Base-by-base conservation (phyloP, 2,888 invertebrate species). In the Brachyptera risi region DNA sequence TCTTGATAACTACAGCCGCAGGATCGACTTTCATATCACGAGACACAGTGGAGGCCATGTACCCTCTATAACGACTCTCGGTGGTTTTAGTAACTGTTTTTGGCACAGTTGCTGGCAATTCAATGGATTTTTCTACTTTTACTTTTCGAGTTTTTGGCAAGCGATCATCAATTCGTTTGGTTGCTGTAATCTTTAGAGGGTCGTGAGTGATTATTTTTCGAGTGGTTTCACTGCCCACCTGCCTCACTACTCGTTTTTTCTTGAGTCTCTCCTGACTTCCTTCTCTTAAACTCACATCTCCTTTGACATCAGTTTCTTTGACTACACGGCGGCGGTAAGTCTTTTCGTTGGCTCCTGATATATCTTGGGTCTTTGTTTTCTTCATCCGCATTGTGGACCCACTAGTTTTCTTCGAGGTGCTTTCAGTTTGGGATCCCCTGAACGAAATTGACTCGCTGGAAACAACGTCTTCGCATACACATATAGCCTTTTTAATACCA, bases 41-140 rank as follows among this genome's bases (percentile, higher is more conserved):
- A 1, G 83, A 81, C 42, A 83, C 69, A 23, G 83, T 83, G 1
- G 83, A 82, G 65, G 79, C 80, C 83, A 83, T 83, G 66, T 83
- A 83, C 44, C 82, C 79, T 37, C 54, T n/a, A 38, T 54, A 54
- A 13, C 54, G 54, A 21, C 54, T 54, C 37, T 54, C 54, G 11
- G 54, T 37, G 15, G 15, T n/a, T 13, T 54, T 54, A 19, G 54
- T 31, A 3, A 24, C 21, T 23, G 54, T 19, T 21, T 54, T 54
- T 7, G 50, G 50, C 11, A 44, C 21, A 3, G 54, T n/a, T 2
- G 23, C 19, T n/a, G 54, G 35, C 5, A 37, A 11, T 13, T 37
- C 54, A n/a, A 35, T n/a, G 13, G 35, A 38, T 13, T 47, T 47
- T n/a, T 47, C 47, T 11, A 35, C 50, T 17, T 59, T 63, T 1